Base-by-base conservation (phyloP, 2,797 vertebrate genomes). In the Darevskia nairensis region DNA sequence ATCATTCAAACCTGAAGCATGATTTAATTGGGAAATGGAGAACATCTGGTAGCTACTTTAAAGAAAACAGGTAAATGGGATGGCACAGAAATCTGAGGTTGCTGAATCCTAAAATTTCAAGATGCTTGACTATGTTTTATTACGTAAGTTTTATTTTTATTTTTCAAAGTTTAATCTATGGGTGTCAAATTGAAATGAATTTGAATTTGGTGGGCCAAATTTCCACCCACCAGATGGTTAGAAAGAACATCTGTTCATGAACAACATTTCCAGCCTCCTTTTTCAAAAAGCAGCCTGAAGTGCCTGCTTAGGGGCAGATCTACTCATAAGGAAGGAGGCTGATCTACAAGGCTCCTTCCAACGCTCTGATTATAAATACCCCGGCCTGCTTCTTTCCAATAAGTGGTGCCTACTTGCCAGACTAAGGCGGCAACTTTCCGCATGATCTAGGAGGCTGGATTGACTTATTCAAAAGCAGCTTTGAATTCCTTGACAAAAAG, bases 91-190 rank as follows among this genome's bases (percentile, higher is more conserved):
- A 77, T 27, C 71, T 27, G 75, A 77, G n/a, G 90, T 80, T 90
- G 86, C 74, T 68, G 9, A 86, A 75, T 88, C 80, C 89, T 94
- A 88, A 77, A 89, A 95, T 82, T 80, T 92, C 93, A 95, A 88
- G 94, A 88, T 90, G 59, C 55, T 91, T 91, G 90, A 81, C n/a
- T 8, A 83, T 61, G 88, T n/a, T 32, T 72, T n/a, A 21, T 88
- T 90, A 82, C 0, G 82, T 84, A 61, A 91, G 78, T 92, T 6
- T 39, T 21, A 19, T 95, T 93, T 92, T 92, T 50, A 50, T 55
- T 55, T 94, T 93, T 92, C 87, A 93, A 90, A 90, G 94, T 92
- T 89, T 90, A 66, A 87, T 93, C 84, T 92, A 91, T 92, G 86
- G 46, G 50, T 68, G 21, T 90, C 81, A 78, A 71, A 35, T 15